Conservation (phyloP, 1,140 invertebrate genomes). For the Melipona quadrifasciata region DNA sequence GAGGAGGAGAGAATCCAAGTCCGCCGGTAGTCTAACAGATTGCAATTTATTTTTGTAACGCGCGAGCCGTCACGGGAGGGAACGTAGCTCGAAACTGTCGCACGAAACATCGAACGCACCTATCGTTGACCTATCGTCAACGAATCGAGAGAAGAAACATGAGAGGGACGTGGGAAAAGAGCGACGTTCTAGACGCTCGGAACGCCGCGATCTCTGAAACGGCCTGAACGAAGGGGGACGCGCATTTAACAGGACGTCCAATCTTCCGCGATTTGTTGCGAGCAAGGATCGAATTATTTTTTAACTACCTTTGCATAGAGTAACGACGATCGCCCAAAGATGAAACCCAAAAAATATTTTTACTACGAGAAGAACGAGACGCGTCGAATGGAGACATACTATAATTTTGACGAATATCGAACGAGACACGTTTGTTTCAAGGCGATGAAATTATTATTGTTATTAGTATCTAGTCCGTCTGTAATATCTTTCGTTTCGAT, state of each 20-base stretch:
- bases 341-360: slow-evolving; percentile 78
- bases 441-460: slow-evolving; percentile 63
- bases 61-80: not conserved
- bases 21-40: slow-evolving; percentile 34
- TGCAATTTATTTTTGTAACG: slow-evolving; percentile 62
- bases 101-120: slow-evolving; percentile 14
- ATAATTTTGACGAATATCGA: slow-evolving; percentile 44
- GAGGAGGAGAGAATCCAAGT: slow-evolving; percentile 23
- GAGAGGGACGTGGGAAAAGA: not conserved
- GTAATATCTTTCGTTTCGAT: slow-evolving; percentile 59
- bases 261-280: slow-evolving; percentile 24
- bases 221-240: slow-evolving; percentile 23
- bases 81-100: not conserved
- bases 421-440: slow-evolving; percentile 60
- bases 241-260: slow-evolving; percentile 9
- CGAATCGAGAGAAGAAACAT: slow-evolving; percentile 8
- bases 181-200: slow-evolving; percentile 5
- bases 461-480: slow-evolving; percentile 74
- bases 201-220: slow-evolving; percentile 6
- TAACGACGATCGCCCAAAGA: slow-evolving; percentile 74
- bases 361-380: slow-evolving; percentile 61
- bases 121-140: slow-evolving; percentile 21
- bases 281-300: slow-evolving; percentile 60
- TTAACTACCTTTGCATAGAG: slow-evolving; percentile 48
- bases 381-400: slow-evolving; percentile 44